Base-by-base conservation (phyloP, 1,140 invertebrate species). In the Drosophila pseudoananassae region DNA sequence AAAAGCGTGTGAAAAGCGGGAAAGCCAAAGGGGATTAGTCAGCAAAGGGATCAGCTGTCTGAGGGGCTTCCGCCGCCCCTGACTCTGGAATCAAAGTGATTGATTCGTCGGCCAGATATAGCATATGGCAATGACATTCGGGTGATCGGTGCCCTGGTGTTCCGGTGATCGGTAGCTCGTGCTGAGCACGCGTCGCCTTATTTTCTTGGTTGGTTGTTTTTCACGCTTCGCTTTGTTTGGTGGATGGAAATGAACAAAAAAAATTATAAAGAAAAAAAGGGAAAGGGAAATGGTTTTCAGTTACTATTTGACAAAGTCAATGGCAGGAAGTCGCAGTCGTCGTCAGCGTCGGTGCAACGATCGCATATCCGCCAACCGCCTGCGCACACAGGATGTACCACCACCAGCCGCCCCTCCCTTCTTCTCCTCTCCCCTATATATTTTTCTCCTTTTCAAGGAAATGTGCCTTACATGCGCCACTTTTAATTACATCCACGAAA, bases 271-370 rank as follows among this genome's bases (percentile, higher is more conserved):
- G 3, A 33, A 17, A 15, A 36, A 64, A 64, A 56, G n/a, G 61
- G 54, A 57, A 61, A 63, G 81, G 79, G 76, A 84, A 84, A 84
- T 84, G 80, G 76, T 84, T 76, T 79, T 79, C 71, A 76, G 76
- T 84, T 79, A 79, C 80, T 76, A 84, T 66, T 76, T 58, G 73
- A 74, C 70, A 83, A 81, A 82, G 83, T 87, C 83, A 87, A 76
- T 83, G 83, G 81, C 83, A 87, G 83, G 83, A 88, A 88, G 83
- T 89, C 55, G 14, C 1, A 43, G 40, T 40, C 12, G 25, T 50
- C 47, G 49, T 9, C 49, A n/a, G n/a, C n/a, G n/a, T 20, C 20
- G 57, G 70, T 70, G 75, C 79, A 83, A 71, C 65, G 83, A 60
- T 82, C 76, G 73, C 81, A 85, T 84, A 85, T 88, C 83, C 83